Percentiles rank a stretch among this genome's conserved stretches.
Evolutionary conservation across 64 coral and sea anemone species (phyloP).

Genomic region (Porites australiensis): DNA sequence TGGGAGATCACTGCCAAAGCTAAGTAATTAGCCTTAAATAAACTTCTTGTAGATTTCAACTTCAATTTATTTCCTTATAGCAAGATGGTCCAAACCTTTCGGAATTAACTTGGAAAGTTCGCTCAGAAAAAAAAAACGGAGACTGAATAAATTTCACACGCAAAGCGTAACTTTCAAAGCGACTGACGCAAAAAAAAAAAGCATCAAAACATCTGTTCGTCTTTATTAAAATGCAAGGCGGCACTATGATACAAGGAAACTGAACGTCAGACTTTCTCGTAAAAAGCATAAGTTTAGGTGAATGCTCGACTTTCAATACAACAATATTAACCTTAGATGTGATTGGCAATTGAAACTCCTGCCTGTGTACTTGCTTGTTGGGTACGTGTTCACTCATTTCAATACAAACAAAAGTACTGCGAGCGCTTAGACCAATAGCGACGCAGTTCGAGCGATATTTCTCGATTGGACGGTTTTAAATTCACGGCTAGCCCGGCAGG

Average conservation of each 20-base stretch:
- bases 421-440: conserved; percentile 94
- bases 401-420: conserved; percentile 84
- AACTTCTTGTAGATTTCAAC: no score
- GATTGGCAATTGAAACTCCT: conserved; percentile 13
- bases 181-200: not conserved
- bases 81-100: no score
- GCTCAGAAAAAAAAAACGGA: no score
- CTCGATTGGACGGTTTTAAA: conserved; percentile 99
- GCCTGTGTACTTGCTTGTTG: not conserved
- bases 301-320: not conserved
- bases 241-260: not conserved
- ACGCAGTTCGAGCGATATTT: conserved; percentile 83
- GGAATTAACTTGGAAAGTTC: no score
- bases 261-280: not conserved
- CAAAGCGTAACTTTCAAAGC: not conserved
- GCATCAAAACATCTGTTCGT: conserved; percentile 46
- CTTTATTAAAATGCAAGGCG: conserved; percentile 35
- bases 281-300: not conserved
- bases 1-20: no score
- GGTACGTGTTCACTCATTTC: conserved; percentile 25
- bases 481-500: conserved; percentile 81
- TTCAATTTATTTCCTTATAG: no score
- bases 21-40: no score
- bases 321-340: not conserved
- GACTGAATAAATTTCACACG: not conserved